Conservation (phyloP, 2,113 vertebrate genomes). For the Centropus unirufus region DNA sequence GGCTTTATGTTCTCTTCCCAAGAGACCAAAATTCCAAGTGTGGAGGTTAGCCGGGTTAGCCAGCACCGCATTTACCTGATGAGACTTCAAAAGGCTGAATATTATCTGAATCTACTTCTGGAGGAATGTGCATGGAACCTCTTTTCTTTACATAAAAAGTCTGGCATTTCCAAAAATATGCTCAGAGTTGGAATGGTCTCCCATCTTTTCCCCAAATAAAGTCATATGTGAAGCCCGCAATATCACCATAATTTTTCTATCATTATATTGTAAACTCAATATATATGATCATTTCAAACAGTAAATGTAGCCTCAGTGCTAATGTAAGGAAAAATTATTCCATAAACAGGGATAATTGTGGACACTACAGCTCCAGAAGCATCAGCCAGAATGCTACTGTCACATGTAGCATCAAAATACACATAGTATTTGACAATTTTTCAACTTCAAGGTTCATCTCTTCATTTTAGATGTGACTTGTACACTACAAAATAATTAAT, state of each 20-base stretch:
- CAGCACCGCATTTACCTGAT: neutral
- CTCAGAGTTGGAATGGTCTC: neutral
- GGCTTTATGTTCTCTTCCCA: neutral
- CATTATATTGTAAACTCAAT: neutral
- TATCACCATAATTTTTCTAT: accelerated
- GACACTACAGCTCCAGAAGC: neutral
- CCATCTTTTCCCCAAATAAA: neutral
- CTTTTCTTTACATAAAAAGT: neutral
- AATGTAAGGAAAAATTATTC: neutral
- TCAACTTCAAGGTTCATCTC: neutral
- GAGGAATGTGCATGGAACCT: neutral
- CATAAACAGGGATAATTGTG: accelerated
- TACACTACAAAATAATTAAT: neutral
- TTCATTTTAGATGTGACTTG: neutral
- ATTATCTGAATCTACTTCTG: neutral
- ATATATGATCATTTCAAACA: neutral
- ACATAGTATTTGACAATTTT: neutral
- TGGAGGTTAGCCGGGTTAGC: neutral
- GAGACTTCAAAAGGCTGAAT: neutral
- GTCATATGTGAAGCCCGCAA: accelerated
- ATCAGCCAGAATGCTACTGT: neutral
- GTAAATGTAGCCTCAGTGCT: neutral
- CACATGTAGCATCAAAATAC: neutral
- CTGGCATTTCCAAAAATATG: neutral
- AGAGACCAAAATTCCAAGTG: neutral